Conservation (phyloP, 2,797 vertebrate species). For the Halcyon smyrnensis region DNA sequence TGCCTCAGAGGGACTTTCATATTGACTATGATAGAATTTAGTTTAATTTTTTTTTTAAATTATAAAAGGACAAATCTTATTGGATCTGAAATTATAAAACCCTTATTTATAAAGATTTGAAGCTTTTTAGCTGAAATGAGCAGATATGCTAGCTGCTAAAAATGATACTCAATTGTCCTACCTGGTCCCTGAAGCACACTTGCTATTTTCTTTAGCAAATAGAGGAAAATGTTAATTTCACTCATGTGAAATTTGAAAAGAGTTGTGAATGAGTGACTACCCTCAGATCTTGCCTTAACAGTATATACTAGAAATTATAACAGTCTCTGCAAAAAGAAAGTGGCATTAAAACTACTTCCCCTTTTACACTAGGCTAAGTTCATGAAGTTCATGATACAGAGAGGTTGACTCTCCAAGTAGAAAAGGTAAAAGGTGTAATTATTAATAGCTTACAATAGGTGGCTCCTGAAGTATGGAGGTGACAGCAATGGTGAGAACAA, state of each 20-base stretch:
- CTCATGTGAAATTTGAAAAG: conserved; percentile 1
- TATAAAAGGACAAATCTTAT: conserved; percentile 18
- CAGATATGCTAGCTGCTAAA: neutral
- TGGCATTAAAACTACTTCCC: neutral
- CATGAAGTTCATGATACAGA: neutral
- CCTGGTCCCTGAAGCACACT: neutral
- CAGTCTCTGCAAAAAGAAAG: neutral
- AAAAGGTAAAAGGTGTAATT: neutral
- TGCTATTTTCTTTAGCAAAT: conserved; percentile 29
- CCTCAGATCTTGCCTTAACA: neutral
- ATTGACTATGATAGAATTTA: neutral
- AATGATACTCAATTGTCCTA: neutral
- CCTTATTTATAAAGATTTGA: conserved; percentile 21
- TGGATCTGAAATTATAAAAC: neutral
- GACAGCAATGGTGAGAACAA: neutral
- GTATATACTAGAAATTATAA: neutral
- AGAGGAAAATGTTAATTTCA: conserved; percentile 34
- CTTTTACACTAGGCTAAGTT: neutral
- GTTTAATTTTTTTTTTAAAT: neutral
- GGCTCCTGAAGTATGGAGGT: neutral
- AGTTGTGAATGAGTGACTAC: neutral
- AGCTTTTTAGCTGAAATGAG: neutral
- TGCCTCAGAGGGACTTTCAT: neutral
- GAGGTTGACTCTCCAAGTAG: neutral
- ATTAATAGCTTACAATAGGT: neutral